These are phyloP conservation scores for Strigamia crassipes DNA, from an alignment of 2,888 invertebrate genomes.

Conservation along the genomic window DNA sequence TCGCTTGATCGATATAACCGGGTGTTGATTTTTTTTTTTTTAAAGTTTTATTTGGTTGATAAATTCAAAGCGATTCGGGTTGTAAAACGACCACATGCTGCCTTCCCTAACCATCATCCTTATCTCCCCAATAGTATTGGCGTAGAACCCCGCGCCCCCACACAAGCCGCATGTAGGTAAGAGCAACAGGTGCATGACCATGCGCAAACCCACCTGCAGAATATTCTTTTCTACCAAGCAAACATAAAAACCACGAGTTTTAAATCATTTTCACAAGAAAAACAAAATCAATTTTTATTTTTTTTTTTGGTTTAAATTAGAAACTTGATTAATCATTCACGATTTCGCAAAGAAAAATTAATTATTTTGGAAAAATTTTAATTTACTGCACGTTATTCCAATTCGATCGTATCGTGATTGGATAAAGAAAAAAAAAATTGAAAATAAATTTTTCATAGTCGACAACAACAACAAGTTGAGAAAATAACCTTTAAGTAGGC, in stretches of 20 bases:
- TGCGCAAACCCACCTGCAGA: not conserved
- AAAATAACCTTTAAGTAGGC: not conserved
- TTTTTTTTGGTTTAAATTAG: no score
- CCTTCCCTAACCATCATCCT: constrained; percentile 21
- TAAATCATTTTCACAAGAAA: not conserved
- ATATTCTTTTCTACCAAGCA: not conserved
- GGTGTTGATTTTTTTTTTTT: not conserved
- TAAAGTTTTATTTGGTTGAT: not conserved
- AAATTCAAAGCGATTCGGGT: not conserved
- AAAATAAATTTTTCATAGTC: not conserved
- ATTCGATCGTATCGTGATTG: not conserved
- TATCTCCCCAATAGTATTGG: not conserved
- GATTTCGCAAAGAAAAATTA: not conserved
- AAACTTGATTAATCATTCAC: not conserved
- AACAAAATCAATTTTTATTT: not conserved
- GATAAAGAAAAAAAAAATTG: not conserved
- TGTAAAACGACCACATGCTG: constrained; percentile 11
- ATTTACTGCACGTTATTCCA: not conserved
- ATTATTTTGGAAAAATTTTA: not conserved
- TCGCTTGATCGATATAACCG: no score
- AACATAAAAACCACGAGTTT: not conserved
- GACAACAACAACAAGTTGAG: not conserved
- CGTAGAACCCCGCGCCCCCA: constrained; percentile 9
- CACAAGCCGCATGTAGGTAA: not conserved
- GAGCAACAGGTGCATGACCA: constrained; percentile 22